Evolutionary conservation across 1,140 invertebrate genomes (phyloP).

Genomic region (Patella vulgata): DNA sequence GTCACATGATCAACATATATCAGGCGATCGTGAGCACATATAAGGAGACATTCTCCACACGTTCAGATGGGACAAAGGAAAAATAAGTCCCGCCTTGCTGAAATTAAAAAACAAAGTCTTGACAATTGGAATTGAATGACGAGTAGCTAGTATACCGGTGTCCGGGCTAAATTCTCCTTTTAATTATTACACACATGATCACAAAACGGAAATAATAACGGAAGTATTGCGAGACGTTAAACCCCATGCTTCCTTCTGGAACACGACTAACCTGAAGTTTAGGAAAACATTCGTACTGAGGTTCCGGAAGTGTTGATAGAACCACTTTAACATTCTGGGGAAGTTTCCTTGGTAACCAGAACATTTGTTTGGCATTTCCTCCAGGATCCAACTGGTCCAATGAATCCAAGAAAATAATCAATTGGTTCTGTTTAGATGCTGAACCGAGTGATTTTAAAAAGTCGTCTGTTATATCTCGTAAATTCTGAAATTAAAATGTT

Average conservation of each 20-base stretch:
- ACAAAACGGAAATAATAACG: conserved; percentile 74
- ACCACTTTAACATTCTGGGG: conserved; percentile 48
- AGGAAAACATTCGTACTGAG: conserved; percentile 15
- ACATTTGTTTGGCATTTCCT: conserved; percentile 40
- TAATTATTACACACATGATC: too few relatives aligned
- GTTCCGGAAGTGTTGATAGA: conserved; percentile 42
- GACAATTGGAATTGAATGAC: too few relatives aligned
- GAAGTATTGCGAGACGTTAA: conserved; percentile 20
- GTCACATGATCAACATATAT: too few relatives aligned
- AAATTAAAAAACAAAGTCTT: too few relatives aligned
- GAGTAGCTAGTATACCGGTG: too few relatives aligned
- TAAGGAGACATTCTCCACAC: too few relatives aligned
- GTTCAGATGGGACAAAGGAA: too few relatives aligned
- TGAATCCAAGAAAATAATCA: conserved; percentile 57
- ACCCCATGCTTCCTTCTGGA: too few relatives aligned
- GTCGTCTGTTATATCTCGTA: not conserved
- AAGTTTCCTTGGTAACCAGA: conserved; percentile 51
- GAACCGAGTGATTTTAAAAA: conserved; percentile 28
- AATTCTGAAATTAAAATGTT: too few relatives aligned
- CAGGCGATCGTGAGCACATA: too few relatives aligned
- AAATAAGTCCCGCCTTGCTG: too few relatives aligned
- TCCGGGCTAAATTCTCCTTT: too few relatives aligned
- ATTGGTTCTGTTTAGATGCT: conserved; percentile 29
- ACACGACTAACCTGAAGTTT: not conserved
- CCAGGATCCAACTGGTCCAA: conserved; percentile 48